Percentiles rank a stretch among this genome's conserved stretches.
Evolutionary conservation across 2,113 vertebrate species (phyloP).

Genomic region (Phrynosoma blainvillii): DNA sequence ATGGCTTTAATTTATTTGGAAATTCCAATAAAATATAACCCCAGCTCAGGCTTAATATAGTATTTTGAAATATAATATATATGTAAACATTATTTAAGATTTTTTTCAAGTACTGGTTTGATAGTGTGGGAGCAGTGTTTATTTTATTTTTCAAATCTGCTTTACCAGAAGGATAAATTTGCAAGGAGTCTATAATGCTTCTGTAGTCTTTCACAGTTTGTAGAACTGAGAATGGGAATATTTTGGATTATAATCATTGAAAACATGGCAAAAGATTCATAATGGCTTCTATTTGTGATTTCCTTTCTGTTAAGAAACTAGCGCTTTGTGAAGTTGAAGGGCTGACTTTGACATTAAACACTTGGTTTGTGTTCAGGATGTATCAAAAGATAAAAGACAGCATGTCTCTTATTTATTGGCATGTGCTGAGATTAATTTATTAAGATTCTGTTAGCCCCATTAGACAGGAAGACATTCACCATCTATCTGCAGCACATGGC

Average conservation of each 20-base stretch:
- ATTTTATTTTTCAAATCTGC: slow-evolving; percentile 45
- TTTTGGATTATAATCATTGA: slow-evolving; percentile 34
- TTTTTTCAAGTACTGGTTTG: slow-evolving; percentile 31
- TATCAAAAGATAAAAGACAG: neutral
- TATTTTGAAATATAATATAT: slow-evolving; percentile 66
- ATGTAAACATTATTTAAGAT: slow-evolving; percentile 53
- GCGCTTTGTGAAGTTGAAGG: slow-evolving; percentile 15
- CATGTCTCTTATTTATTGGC: slow-evolving; percentile 2
- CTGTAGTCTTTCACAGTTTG: slow-evolving; percentile 45
- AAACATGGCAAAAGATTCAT: slow-evolving; percentile 43
- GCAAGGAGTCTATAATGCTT: neutral
- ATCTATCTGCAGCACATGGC: neutral
- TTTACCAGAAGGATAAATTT: slow-evolving; percentile 54
- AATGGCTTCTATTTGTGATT: slow-evolving; percentile 24
- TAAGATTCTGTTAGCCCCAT: neutral
- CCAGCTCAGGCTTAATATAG: slow-evolving; percentile 49
- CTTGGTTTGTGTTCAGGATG: slow-evolving; percentile 25
- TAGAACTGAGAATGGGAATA: slow-evolving; percentile 27
- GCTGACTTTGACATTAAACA: neutral
- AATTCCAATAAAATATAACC: slow-evolving; percentile 50
- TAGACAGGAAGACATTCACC: neutral
- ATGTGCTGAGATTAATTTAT: neutral
- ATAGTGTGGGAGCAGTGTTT: slow-evolving; percentile 13
- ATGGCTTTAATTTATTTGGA: slow-evolving; percentile 68
- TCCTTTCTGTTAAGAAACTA: slow-evolving; percentile 15